Percentiles rank a stretch among this genome's conserved stretches.
Evolutionary conservation across 2,888 invertebrate genomes (phyloP).

Genomic region (Cerceris ruficornis): DNA sequence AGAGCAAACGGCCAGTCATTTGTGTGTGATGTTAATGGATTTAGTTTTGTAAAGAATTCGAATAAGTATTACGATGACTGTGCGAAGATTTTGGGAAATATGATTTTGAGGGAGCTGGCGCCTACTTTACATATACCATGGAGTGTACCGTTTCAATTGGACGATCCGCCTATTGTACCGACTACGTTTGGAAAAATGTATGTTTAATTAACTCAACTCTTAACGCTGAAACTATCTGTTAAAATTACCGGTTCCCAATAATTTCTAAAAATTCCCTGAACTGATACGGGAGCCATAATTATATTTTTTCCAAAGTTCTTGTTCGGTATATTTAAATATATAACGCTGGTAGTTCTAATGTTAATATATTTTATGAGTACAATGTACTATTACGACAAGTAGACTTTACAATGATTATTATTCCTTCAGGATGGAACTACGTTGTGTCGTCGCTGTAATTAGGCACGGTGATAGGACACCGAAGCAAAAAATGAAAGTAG

Average conservation of each 20-base stretch:
- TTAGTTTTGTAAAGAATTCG: constrained; percentile 99
- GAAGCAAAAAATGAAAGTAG: constrained; percentile 99
- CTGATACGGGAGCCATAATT: too few species aligned
- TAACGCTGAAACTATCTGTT: too few species aligned
- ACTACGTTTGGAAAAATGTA: constrained; percentile 99
- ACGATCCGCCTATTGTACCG: constrained; percentile 99
- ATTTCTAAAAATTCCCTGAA: too few species aligned
- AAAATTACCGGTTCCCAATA: too few species aligned
- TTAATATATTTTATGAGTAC: constrained; percentile 1
- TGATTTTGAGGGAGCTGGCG: constrained; percentile 97
- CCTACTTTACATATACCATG: constrained; percentile 98
- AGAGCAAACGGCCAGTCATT: constrained; percentile 99
- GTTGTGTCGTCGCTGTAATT: constrained; percentile 98
- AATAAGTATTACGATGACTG: constrained; percentile 99
- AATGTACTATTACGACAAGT: constrained; percentile 3
- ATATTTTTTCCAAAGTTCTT: too few species aligned
- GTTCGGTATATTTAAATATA: too few species aligned
- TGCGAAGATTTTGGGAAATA: constrained; percentile 98
- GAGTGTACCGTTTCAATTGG: constrained; percentile 98
- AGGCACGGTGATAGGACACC: constrained; percentile 99
- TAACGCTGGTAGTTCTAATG: too few species aligned
- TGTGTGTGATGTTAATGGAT: constrained; percentile 99
- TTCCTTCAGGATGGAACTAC: constrained; percentile 87
- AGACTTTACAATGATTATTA: constrained; percentile 3
- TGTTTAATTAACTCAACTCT: constrained; percentile 47